Evolutionary conservation across 2,888 invertebrate species (phyloP).

Genomic region (Atethmia centrago): DNA sequence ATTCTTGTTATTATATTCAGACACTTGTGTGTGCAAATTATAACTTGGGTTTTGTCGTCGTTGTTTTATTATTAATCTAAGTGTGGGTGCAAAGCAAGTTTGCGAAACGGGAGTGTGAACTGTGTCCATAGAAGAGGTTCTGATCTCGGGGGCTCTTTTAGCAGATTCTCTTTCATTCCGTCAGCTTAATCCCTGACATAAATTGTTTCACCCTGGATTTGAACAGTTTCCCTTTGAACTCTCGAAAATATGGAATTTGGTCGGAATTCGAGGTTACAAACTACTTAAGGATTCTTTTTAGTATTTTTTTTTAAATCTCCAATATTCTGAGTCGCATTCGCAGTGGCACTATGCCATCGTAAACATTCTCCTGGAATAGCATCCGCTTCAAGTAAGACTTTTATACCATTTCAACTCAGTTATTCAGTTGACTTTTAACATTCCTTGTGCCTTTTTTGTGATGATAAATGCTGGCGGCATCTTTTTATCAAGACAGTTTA

Average conservation of each 20-base stretch:
- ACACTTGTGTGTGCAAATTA: slow-evolving; percentile 27
- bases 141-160: slow-evolving; percentile 69
- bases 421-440: slow-evolving; percentile 38
- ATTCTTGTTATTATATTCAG: slow-evolving; percentile 38
- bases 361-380: slow-evolving; percentile 58
- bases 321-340: slow-evolving; percentile 32
- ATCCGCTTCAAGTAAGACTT: slow-evolving; percentile 50
- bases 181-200: slow-evolving; percentile 73
- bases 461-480: slow-evolving; percentile 16
- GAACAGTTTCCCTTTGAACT: slow-evolving; percentile 63
- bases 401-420: slow-evolving; percentile 47
- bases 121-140: slow-evolving; percentile 66
- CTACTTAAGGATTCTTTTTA: slow-evolving; percentile 38
- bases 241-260: slow-evolving; percentile 65
- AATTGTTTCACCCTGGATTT: slow-evolving; percentile 70
- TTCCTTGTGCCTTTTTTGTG: slow-evolving; percentile 35
- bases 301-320: slow-evolving; percentile 35
- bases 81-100: slow-evolving; percentile 21
- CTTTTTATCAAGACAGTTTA: background rate
- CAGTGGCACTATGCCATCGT: slow-evolving; percentile 50
- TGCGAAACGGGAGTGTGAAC: slow-evolving; percentile 40
- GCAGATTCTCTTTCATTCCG: slow-evolving; percentile 71
- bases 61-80: slow-evolving; percentile 18
- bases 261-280: slow-evolving; percentile 40
- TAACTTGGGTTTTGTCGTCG: slow-evolving; percentile 5